These are phyloP conservation scores for Odontophorus gujanensis DNA, from an alignment of 2,113 vertebrate genomes.

Conservation along the genomic window DNA sequence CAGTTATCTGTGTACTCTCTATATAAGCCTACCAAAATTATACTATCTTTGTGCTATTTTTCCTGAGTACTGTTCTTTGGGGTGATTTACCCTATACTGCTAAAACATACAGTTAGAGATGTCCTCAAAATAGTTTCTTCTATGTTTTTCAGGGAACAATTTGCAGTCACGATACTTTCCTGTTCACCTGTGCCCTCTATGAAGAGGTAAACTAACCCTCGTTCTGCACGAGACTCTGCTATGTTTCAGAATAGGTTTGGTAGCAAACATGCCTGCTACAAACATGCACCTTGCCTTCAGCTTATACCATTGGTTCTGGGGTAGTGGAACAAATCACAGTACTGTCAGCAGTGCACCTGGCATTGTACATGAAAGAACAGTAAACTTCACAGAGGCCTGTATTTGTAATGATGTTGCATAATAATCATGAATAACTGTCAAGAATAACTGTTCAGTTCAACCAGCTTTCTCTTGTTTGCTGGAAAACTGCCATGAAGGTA, in stretches of 20 bases:
- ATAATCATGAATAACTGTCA: fast-evolving
- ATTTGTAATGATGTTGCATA: neutral
- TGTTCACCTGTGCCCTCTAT: neutral
- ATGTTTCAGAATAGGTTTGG: neutral
- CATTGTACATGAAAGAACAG: neutral
- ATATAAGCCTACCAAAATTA: too few species aligned
- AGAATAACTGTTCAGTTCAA: neutral
- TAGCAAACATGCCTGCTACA: neutral
- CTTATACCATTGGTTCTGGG: neutral
- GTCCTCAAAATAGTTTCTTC: neutral
- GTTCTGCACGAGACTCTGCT: neutral
- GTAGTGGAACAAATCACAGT: neutral
- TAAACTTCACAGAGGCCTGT: neutral
- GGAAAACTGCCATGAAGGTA: neutral
- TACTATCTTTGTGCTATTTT: too few species aligned
- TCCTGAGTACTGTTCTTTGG: too few species aligned
- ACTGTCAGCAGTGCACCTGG: neutral
- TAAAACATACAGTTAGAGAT: neutral
- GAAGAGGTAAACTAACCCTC: neutral
- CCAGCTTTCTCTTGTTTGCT: neutral
- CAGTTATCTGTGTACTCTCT: too few species aligned
- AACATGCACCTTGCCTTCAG: neutral
- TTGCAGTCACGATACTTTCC: neutral
- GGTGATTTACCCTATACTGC: too few species aligned
- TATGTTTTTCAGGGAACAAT: neutral